Evolutionary conservation across 2,113 vertebrate species (phyloP), one percentile per base, ranked within the genome.

Genomic region (Urocynchramus pylzowi): DNA sequence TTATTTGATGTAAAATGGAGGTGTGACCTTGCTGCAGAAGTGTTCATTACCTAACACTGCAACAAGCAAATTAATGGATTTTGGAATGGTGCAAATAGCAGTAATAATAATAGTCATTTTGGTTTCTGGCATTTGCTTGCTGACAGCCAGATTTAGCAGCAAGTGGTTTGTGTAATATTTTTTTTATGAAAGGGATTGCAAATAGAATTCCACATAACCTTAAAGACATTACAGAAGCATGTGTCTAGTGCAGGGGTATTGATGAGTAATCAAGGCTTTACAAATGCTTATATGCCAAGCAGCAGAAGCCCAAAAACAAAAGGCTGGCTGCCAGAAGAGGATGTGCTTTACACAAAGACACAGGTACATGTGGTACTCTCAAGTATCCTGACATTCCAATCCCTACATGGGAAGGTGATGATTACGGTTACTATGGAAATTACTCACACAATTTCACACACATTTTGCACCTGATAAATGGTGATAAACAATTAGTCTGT

Each of bases 1-100:
- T 65, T 95, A 77, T 95, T 86, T 90, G 89, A 94, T 81, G 83
- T 84, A 81, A 95, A 97, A 95, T 50, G n/a, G 60, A 96, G 96
- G 56, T 81, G 74, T 96, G 95, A 97, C 97, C 97, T 98, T 97
- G 95, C 94, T 96, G 44, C 85, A 92, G 90, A 84, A 95, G n/a
- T 7, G 2, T 90, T 96, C 91, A 89, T 97, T 97, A 97, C 92
- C 95, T 96, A 95, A 90, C 30, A 2, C 79, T 13, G 16, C 84
- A 86, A 94, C 95, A 95, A 91, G 90, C 61, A 95, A 96, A 98
- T 95, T 88, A 97, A 97, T 95, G 93, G 94, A 78, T 96, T 97
- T 93, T 86, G 85, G 79, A 96, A 96, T 89, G 59, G 53, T 75
- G 6, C 70, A 96, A 93, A 93, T 95, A 93, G 65, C 52, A 84